A percentile compares a stretch with the other conserved stretches of the same genome.
These are phyloP conservation scores for Schrankia costaestrigalis DNA, from an alignment of 2,888 invertebrate species.

Conservation along the genomic window DNA sequence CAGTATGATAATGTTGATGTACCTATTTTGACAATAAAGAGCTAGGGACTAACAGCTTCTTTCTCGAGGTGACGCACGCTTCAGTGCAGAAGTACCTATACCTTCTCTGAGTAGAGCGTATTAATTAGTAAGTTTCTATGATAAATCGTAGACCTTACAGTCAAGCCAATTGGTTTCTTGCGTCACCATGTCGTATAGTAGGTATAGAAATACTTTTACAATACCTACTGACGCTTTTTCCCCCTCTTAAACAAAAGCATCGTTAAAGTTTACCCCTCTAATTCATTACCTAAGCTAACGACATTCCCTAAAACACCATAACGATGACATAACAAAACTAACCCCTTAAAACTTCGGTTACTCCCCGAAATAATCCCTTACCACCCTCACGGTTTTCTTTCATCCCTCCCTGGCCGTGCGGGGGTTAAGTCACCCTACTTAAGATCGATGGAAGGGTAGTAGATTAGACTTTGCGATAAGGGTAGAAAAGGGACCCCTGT, in stretches of 20 bases:
- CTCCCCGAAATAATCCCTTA: conserved; percentile 52
- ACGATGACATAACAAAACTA: conserved; percentile 70
- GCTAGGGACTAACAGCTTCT: too few species aligned
- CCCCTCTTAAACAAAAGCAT: too few species aligned
- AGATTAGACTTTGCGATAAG: conserved; percentile 76
- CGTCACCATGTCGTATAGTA: too few species aligned
- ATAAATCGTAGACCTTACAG: neutral
- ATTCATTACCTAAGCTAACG: conserved; percentile 25
- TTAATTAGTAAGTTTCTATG: neutral
- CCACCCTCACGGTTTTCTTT: conserved; percentile 73
- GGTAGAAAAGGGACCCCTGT: conserved; percentile 55
- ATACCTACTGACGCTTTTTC: too few species aligned
- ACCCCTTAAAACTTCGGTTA: conserved; percentile 59
- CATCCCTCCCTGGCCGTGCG: conserved; percentile 58
- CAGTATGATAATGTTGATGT: too few species aligned
- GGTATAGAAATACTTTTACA: too few species aligned
- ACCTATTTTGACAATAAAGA: too few species aligned
- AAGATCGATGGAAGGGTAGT: conserved; percentile 77
- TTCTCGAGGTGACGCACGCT: too few species aligned
- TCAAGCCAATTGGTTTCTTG: too few species aligned
- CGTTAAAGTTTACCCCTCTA: conserved; percentile 10
- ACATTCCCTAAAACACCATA: conserved; percentile 38
- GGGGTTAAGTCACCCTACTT: conserved; percentile 77
- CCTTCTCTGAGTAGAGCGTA: too few species aligned
- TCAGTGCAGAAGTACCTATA: too few species aligned